phyloP scores from a whole-genome alignment of 2,113 vertebrate species.

The Sceloporus tristichus region DNA sequence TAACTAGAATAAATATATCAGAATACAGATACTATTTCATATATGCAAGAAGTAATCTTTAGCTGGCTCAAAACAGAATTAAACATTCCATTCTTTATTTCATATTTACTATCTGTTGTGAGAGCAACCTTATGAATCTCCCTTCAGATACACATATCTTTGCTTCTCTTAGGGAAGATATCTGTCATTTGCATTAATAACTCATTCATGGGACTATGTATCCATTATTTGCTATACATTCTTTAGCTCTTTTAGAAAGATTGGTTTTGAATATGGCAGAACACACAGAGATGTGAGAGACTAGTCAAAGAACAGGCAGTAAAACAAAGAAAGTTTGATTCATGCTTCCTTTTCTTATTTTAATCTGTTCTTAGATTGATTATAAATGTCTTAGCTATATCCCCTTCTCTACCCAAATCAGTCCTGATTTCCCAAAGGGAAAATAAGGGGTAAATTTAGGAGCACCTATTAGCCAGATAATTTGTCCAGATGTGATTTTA shows the following conservation, averaged over 20 bases:
- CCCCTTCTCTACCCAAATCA: background rate
- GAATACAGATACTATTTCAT: background rate
- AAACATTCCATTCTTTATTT: background rate
- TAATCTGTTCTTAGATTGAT: background rate
- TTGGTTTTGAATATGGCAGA: background rate
- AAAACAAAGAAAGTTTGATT: background rate
- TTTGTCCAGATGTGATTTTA: background rate
- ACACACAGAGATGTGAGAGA: background rate
- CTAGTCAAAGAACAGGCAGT: conserved; percentile 18
- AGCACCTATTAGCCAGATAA: background rate
- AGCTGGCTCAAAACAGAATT: background rate
- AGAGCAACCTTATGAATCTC: background rate
- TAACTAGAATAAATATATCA: background rate
- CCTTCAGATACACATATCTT: background rate
- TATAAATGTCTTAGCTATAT: background rate
- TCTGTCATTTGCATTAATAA: background rate
- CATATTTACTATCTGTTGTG: background rate
- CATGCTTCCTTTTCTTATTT: background rate
- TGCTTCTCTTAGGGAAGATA: background rate
- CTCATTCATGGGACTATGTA: background rate
- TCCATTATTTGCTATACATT: conserved; percentile 32
- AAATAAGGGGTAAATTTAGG: background rate
- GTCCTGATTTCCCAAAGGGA: background rate
- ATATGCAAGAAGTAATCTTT: background rate
- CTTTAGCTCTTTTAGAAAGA: conserved; percentile 10